These are phyloP conservation scores for Corythornis cristatus DNA, from an alignment of 2,113 vertebrate species.

Conservation along the genomic window DNA sequence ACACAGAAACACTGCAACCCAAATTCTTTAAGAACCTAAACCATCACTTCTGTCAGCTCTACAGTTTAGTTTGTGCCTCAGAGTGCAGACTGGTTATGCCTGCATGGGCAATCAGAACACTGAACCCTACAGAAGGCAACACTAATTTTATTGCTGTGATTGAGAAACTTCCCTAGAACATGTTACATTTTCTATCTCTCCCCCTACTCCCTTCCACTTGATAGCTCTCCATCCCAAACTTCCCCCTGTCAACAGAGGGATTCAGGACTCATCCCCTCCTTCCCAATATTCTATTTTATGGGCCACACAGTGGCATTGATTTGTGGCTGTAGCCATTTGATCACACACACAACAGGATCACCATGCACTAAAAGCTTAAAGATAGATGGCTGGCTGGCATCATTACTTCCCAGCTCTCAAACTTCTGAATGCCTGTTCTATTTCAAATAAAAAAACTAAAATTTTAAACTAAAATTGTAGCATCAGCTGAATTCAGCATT, in stretches of 20 bases:
- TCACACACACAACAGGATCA: neutral
- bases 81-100: neutral
- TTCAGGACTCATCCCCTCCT: neutral
- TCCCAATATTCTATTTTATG: neutral
- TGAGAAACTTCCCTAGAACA: neutral
- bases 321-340: fast-evolving
- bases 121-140: neutral
- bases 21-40: neutral
- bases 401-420: neutral
- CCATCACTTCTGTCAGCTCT: neutral
- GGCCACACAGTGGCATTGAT: neutral
- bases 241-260: neutral
- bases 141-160: neutral
- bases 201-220: neutral
- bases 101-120: neutral
- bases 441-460: neutral
- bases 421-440: neutral
- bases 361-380: neutral
- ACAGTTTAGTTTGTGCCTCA: neutral
- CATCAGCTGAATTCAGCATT: neutral
- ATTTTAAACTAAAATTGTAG: neutral
- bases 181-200: neutral
- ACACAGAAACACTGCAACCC: neutral
- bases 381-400: neutral
- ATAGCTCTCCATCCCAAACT: neutral